A percentile compares a stretch with the other conserved stretches of the same genome.
Evolutionary conservation across 2,888 invertebrate species (phyloP).

Genomic region (Drosophila mimetica): DNA sequence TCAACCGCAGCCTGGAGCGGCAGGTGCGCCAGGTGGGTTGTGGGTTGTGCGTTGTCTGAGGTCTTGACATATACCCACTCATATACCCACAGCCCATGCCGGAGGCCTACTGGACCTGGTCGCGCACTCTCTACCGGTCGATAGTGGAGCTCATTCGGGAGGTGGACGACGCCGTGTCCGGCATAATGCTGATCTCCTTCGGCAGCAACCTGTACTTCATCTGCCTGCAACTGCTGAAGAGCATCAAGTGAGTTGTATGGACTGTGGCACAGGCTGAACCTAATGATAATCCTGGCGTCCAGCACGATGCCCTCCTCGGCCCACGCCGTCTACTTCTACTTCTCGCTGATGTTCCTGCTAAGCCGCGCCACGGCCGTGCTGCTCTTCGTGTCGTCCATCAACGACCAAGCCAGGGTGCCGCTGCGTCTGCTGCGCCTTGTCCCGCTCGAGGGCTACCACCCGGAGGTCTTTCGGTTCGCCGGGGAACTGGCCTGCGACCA

Average conservation of each 20-base stretch:
- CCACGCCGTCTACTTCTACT: constrained; percentile 86
- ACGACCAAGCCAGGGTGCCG: constrained; percentile 85
- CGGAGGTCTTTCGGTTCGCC: constrained; percentile 42
- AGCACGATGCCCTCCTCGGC: constrained; percentile 82
- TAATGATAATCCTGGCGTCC: not conserved
- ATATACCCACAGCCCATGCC: constrained; percentile 59
- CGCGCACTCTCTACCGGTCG: constrained; percentile 85
- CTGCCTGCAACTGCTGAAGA: constrained; percentile 86
- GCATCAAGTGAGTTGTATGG: constrained; percentile 83
- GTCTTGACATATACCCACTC: too few species aligned
- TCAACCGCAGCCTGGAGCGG: constrained; percentile 85
- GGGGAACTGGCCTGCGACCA: constrained; percentile 69
- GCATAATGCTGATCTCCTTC: constrained; percentile 85
- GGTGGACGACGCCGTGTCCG: constrained; percentile 85
- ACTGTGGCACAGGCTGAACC: too few species aligned
- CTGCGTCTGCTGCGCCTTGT: constrained; percentile 83
- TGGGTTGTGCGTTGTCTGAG: too few species aligned
- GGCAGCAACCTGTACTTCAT: constrained; percentile 87
- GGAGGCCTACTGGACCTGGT: constrained; percentile 85
- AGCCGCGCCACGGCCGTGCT: constrained; percentile 86
- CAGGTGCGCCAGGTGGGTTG: constrained; percentile 34
- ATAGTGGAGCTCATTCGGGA: constrained; percentile 85
- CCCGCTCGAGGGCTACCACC: constrained; percentile 83
- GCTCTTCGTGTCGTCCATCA: constrained; percentile 85
- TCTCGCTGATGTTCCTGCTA: constrained; percentile 86